These are phyloP conservation scores for Heliconius hortense DNA, from an alignment of 2,888 invertebrate genomes.

Conservation along the genomic window DNA sequence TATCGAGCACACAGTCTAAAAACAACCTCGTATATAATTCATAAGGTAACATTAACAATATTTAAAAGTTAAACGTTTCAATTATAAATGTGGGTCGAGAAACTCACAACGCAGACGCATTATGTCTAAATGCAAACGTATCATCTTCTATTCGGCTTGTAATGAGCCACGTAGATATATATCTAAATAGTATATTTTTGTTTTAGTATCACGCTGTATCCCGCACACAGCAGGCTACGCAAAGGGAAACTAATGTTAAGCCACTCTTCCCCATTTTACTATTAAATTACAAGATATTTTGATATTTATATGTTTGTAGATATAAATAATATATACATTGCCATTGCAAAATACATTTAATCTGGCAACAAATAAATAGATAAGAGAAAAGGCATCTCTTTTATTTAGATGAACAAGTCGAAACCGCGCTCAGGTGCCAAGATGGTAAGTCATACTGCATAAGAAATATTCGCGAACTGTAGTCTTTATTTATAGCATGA, in stretches of 20 bases:
- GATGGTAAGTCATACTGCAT: constrained; percentile 30
- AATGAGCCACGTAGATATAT: neutral
- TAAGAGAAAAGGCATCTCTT: neutral
- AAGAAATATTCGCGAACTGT: constrained; percentile 29
- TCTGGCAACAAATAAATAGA: neutral
- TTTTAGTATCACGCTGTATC: too few species aligned
- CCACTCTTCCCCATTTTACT: too few species aligned
- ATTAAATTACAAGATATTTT: neutral
- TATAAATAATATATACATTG: neutral
- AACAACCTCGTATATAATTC: constrained; percentile 50
- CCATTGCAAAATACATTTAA: neutral
- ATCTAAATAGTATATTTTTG: neutral
- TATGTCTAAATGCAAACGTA: constrained; percentile 26
- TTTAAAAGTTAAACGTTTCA: constrained; percentile 47
- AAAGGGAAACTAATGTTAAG: too few species aligned
- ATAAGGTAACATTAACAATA: constrained; percentile 55
- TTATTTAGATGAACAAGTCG: constrained; percentile 19
- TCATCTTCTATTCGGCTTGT: neutral
- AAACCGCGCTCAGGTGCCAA: constrained; percentile 31
- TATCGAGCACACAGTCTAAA: constrained; percentile 46
- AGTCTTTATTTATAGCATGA: constrained; percentile 28
- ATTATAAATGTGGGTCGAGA: constrained; percentile 53
- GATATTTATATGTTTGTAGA: neutral
- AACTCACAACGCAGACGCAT: constrained; percentile 41
- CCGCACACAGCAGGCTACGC: too few species aligned